Evolutionary conservation across 2,113 vertebrate genomes (phyloP).

Genomic region (Heterotilapia buettikoferi): DNA sequence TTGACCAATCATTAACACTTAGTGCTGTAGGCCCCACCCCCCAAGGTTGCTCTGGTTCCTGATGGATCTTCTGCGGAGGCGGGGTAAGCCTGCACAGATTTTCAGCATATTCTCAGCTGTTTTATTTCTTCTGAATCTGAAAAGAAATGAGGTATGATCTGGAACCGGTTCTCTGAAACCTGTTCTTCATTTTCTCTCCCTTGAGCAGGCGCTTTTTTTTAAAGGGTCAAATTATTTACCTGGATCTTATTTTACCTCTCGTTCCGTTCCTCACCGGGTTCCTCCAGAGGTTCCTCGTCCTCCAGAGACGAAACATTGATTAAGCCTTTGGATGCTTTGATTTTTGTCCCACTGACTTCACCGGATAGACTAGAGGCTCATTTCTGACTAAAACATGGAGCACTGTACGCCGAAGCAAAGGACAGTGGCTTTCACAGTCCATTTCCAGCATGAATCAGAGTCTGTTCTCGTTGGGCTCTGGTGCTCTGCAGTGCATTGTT

Average conservation of each 20-base stretch:
- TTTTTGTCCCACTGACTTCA: background rate
- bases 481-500: background rate
- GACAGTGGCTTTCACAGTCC: background rate
- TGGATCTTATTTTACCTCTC: background rate
- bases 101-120: background rate
- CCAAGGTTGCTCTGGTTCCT: background rate
- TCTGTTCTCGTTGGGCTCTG: background rate
- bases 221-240: background rate
- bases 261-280: background rate
- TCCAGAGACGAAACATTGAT: background rate
- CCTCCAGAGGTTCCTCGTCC: background rate
- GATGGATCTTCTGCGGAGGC: rapidly evolving
- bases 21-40: background rate
- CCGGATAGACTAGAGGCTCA: background rate
- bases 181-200: background rate
- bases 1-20: background rate
- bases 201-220: background rate
- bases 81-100: background rate
- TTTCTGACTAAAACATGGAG: background rate
- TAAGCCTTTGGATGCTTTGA: background rate
- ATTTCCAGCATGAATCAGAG: background rate
- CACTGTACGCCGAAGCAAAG: background rate
- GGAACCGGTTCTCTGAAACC: background rate
- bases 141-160: background rate
- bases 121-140: background rate